These are phyloP conservation scores for Drosophila vallismaia DNA, from an alignment of 2,888 invertebrate genomes.

Conservation along the genomic window DNA sequence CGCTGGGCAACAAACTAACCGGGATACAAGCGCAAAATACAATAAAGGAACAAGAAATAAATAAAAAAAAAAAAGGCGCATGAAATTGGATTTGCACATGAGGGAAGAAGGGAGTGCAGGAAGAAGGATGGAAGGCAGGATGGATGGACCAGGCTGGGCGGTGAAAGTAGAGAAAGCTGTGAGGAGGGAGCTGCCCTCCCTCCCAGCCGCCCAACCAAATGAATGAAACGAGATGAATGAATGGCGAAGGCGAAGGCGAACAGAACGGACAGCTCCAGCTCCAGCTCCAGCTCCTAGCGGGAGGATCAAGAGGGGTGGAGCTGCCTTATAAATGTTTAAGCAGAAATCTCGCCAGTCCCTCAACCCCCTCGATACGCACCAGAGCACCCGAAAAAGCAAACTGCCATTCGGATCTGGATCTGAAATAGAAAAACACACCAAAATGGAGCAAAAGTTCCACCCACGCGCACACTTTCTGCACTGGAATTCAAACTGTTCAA, in stretches of 20 bases:
- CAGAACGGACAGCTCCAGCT: constrained; percentile 9
- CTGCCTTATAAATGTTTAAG: constrained; percentile 48
- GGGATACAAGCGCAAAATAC: constrained; percentile 17
- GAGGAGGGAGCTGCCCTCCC: no score
- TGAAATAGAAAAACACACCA: constrained; percentile 23
- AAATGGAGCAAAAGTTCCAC: constrained; percentile 1
- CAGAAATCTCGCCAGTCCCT: constrained; percentile 5
- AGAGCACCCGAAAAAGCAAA: constrained; percentile 3
- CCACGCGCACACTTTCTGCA: background rate
- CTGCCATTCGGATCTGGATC: background rate
- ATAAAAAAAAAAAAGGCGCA: constrained; percentile 27
- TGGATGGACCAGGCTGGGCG: no score
- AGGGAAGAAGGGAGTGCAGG: background rate
- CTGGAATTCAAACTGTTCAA: background rate
- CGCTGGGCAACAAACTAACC: constrained; percentile 41
- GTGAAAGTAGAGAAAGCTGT: no score
- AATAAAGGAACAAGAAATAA: constrained; percentile 35
- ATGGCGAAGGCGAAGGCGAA: constrained; percentile 15
- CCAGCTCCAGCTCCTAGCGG: background rate
- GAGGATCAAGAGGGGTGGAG: constrained; percentile 1
- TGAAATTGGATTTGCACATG: constrained; percentile 59
- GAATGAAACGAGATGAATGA: constrained; percentile 55
- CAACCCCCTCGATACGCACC: background rate
- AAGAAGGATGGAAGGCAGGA: no score
- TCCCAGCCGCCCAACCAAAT: constrained; percentile 23